phyloP scores from a whole-genome alignment of 2,113 vertebrate species.

The Vidua macroura region DNA sequence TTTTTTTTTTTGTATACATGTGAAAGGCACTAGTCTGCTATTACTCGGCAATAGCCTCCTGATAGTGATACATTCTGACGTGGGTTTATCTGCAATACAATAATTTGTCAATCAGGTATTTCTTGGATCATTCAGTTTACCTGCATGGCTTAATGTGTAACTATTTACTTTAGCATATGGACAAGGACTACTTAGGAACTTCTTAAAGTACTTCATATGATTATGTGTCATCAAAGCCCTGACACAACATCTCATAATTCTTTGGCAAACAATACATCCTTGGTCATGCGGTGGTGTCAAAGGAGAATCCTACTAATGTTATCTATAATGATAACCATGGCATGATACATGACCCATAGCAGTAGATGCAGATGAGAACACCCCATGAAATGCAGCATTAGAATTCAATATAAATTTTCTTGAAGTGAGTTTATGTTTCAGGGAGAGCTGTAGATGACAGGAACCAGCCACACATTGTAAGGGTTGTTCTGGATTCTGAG shows the following conservation, averaged over 20 bases:
- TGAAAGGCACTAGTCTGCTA: slow-evolving; percentile 53
- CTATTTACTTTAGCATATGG: background rate
- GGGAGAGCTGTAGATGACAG: background rate
- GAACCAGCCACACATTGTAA: background rate
- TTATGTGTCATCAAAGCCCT: background rate
- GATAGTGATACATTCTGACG: slow-evolving; percentile 8
- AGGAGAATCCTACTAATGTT: background rate
- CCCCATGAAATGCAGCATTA: background rate
- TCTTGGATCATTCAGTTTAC: background rate
- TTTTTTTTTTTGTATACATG: background rate
- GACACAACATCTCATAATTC: background rate
- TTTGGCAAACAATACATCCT: slow-evolving; percentile 47
- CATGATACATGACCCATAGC: background rate
- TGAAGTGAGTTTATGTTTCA: background rate
- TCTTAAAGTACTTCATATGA: background rate
- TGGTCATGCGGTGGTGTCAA: background rate
- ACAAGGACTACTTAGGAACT: background rate
- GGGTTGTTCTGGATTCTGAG: background rate
- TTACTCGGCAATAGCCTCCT: background rate
- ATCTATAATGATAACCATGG: background rate
- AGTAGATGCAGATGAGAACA: background rate
- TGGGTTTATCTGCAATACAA: background rate
- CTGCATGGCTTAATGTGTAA: background rate
- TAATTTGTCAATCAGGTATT: background rate
- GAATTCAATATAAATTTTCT: background rate